Conservation (phyloP, 2,888 invertebrate species). For the Drosophila subsilvestris region DNA sequence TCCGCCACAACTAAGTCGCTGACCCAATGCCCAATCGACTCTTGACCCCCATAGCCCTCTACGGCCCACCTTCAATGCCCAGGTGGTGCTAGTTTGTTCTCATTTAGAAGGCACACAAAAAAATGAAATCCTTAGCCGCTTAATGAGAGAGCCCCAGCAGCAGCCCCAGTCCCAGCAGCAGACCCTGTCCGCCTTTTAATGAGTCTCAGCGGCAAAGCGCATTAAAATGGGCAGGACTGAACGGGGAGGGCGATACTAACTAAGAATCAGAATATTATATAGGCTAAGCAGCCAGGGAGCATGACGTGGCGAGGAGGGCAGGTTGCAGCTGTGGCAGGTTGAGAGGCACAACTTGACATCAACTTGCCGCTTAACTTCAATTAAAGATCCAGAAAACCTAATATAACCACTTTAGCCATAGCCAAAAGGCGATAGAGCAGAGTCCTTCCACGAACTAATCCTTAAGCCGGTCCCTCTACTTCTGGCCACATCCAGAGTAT, state of each 20-base stretch:
- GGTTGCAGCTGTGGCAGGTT: conserved; percentile 1
- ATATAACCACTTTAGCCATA: conserved; percentile 73
- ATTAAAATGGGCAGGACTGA: conserved; percentile 9
- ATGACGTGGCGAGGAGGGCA: too few relatives aligned
- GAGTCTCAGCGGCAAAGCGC: conserved; percentile 18
- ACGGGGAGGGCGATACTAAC: not conserved
- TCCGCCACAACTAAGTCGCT: too few relatives aligned
- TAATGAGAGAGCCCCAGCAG: conserved; percentile 3
- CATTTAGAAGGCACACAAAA: not conserved
- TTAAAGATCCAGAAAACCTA: conserved; percentile 71
- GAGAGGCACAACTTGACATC: conserved; percentile 39
- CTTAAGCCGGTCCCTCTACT: not conserved
- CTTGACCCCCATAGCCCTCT: not conserved
- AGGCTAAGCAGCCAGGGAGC: not conserved
- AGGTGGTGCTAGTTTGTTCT: conserved; percentile 5
- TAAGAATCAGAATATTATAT: conserved; percentile 6
- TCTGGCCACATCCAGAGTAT: not conserved
- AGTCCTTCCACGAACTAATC: not conserved
- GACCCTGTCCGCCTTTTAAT: conserved; percentile 6
- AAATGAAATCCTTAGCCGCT: conserved; percentile 1
- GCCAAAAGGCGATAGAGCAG: conserved; percentile 39
- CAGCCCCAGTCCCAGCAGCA: not conserved
- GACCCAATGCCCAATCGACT: too few relatives aligned
- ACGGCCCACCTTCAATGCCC: not conserved
- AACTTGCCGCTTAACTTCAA: conserved; percentile 72